phyloP scores from a whole-genome alignment of 2,797 vertebrate species.

The Tragopan temminckii region DNA sequence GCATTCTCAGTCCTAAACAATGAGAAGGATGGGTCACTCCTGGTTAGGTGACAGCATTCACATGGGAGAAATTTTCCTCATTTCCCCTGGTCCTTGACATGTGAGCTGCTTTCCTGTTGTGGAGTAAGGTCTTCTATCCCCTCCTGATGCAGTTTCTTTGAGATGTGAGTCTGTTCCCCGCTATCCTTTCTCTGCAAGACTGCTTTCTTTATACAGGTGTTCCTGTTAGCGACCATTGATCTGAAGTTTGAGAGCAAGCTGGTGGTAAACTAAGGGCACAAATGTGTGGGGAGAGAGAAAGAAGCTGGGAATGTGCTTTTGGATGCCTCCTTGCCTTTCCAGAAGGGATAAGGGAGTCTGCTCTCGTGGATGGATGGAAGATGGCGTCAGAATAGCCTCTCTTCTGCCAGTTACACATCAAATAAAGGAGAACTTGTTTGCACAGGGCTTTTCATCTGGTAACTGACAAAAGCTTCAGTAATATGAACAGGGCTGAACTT shows the following conservation, averaged over 20 bases:
- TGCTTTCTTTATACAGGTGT: rapidly evolving
- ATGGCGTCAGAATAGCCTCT: not conserved
- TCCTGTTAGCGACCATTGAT: rapidly evolving
- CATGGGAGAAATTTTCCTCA: not conserved
- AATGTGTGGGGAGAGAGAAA: not conserved
- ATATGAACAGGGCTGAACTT: not conserved
- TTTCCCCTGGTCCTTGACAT: not conserved
- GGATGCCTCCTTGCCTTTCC: not conserved
- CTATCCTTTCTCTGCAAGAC: not conserved
- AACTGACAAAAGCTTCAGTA: not conserved
- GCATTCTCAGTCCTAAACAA: not conserved
- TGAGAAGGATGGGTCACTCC: too few relatives aligned
- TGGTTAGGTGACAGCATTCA: not conserved
- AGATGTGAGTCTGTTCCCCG: not conserved
- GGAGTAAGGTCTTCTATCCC: not conserved
- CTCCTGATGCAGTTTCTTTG: not conserved
- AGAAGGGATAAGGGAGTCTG: not conserved
- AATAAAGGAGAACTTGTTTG: not conserved
- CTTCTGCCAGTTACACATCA: not conserved
- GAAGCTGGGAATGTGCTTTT: not conserved
- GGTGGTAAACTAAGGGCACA: not conserved
- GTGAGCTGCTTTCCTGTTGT: not conserved
- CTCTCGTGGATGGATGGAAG: not conserved
- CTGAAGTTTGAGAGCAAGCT: not conserved
- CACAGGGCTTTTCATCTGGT: not conserved